Percentiles rank a stretch among this genome's conserved stretches.
Conservation (phyloP, 2,797 vertebrate species). For the Lepilemur ruficaudatus region DNA sequence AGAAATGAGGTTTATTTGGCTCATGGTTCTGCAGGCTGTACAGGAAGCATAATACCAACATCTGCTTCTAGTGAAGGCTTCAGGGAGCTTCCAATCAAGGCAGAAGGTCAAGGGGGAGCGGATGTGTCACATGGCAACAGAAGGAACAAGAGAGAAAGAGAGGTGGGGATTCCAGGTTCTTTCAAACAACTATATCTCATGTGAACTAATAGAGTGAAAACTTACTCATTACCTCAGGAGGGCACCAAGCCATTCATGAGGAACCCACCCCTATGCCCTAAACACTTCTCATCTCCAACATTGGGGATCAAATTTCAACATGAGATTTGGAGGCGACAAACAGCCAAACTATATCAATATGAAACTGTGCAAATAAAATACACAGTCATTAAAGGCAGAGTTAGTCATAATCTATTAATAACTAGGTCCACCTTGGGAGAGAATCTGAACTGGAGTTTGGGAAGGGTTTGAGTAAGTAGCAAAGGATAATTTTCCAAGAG, state of each 20-base stretch:
- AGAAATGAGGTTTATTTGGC: not conserved
- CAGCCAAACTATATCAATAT: not conserved
- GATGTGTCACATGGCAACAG: not conserved
- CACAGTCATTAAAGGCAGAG: not conserved
- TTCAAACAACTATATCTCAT: not conserved
- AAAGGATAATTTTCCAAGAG: not conserved
- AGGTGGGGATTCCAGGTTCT: not conserved
- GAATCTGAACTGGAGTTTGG: not conserved
- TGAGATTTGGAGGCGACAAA: not conserved
- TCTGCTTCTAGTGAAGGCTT: not conserved
- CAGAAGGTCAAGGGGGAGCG: not conserved
- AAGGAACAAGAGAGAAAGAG: not conserved
- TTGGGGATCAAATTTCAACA: not conserved
- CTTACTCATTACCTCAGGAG: not conserved
- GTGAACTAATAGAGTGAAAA: not conserved
- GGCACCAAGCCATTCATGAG: not conserved
- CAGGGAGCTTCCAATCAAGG: not conserved
- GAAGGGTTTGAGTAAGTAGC: not conserved
- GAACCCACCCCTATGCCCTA: not conserved
- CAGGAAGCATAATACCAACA: not conserved
- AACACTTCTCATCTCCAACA: not conserved
- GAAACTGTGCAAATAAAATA: not conserved
- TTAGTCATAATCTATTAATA: not conserved
- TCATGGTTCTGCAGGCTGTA: not conserved
- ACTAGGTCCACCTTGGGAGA: not conserved